phyloP scores from a whole-genome alignment of 1,140 invertebrate species.

The Meloidogyne exigua region DNA sequence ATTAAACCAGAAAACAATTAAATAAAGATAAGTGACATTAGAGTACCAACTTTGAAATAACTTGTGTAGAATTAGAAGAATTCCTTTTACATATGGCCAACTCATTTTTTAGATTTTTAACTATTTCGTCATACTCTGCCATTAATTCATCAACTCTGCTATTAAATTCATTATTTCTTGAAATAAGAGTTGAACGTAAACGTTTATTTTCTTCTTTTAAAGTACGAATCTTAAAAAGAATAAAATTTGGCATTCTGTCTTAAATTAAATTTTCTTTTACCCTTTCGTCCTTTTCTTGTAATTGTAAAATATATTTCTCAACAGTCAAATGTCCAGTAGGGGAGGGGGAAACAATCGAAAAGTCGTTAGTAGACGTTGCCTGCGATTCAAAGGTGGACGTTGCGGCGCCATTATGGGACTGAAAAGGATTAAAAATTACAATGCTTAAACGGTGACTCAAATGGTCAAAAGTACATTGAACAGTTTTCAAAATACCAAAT shows the following conservation, averaged over 20 bases:
- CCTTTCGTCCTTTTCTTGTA: constrained; percentile 25
- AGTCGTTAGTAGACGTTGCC: not conserved
- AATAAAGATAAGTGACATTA: not conserved
- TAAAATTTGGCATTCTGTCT: not conserved
- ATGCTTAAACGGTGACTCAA: too few relatives aligned
- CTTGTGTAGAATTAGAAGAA: not conserved
- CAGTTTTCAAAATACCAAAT: too few relatives aligned
- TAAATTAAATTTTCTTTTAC: not conserved
- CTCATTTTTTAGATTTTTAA: constrained; percentile 38
- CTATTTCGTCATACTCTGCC: constrained; percentile 39
- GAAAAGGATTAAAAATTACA: not conserved
- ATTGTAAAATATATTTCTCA: constrained; percentile 21
- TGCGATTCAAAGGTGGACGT: not conserved
- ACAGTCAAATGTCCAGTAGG: constrained; percentile 12
- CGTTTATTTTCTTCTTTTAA: constrained; percentile 46
- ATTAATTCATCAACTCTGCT: constrained; percentile 36
- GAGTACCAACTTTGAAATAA: not conserved
- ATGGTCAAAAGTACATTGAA: too few relatives aligned
- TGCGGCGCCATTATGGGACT: not conserved
- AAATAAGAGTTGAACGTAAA: constrained; percentile 22
- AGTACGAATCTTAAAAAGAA: constrained; percentile 33
- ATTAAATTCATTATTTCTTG: constrained; percentile 36
- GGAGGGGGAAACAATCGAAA: not conserved
- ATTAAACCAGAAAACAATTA: too few relatives aligned
- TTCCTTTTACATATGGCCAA: constrained; percentile 27